Evolutionary conservation across 2,888 invertebrate genomes (phyloP), one percentile per base, ranked within the genome.

Genomic region (Eupelmus urozonus): DNA sequence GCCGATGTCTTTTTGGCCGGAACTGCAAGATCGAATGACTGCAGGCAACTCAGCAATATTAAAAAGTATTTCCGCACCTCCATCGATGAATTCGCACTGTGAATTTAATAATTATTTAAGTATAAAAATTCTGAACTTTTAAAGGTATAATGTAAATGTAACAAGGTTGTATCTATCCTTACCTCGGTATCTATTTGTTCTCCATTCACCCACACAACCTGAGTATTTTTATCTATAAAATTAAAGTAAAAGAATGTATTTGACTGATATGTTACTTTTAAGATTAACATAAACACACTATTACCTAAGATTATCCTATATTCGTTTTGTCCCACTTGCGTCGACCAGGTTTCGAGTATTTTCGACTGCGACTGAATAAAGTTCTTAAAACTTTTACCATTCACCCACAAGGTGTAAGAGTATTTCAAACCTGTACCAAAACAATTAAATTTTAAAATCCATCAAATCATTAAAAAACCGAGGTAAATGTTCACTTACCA

Each of bases 61-160:
- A 87, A 97, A 97, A 82, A 93, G 92, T 67, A 96, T 97, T 89
- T 96, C 95, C 0, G 96, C 96, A 23, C 97, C 97, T 69, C 94
- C 94, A 82, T 96, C 95, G 9, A 95, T 94, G 87, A 97, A 97
- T 85, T 94, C 94, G 67, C 93, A 94, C 94, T 80, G 59, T 0
- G 60, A 62, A 63, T 63, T 55, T n/a, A n/a, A n/a, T n/a, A n/a
- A n/a, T n/a, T n/a, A n/a, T n/a, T n/a, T n/a, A n/a, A n/a, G n/a
- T n/a, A n/a, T n/a, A n/a, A n/a, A n/a, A n/a, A n/a, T n/a, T n/a
- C n/a, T n/a, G 0, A 66, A 16, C 55, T 40, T 0, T 70, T 25
- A 13, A 70, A 45, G 57, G 42, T 1, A 23, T 23, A 45, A 34
- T n/a, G 5, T 59, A 29, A 25, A 18, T 27, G 20, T 9, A 27